phyloP scores from a whole-genome alignment of 2,888 invertebrate species.

The Trypoxylon attenuatum region DNA sequence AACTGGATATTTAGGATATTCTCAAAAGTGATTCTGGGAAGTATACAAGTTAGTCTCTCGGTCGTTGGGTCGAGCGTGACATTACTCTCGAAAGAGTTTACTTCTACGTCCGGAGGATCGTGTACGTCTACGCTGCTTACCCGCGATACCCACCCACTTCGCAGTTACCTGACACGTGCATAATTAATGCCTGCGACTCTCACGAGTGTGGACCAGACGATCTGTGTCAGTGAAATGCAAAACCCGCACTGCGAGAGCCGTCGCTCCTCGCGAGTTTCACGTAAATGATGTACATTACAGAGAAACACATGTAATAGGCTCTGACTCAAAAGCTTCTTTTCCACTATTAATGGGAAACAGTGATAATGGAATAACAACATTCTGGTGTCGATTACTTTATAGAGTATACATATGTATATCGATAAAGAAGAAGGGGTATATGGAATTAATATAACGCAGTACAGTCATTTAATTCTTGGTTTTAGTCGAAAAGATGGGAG shows the following conservation, averaged over 20 bases:
- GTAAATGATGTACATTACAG: background rate
- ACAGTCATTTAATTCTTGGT: too few species aligned
- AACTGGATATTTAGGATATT: too few species aligned
- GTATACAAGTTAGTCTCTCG: too few species aligned
- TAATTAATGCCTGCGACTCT: constrained; percentile 63
- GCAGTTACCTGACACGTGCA: constrained; percentile 65
- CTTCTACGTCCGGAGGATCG: constrained; percentile 33
- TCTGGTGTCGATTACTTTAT: too few species aligned
- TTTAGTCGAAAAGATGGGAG: too few species aligned
- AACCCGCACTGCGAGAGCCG: constrained; percentile 7
- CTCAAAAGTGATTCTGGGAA: background rate
- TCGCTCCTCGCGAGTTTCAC: background rate
- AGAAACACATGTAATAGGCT: too few species aligned
- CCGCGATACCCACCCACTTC: constrained; percentile 57
- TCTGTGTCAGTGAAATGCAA: constrained; percentile 56
- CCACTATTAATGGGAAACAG: too few species aligned
- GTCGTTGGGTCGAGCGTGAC: constrained; percentile 52
- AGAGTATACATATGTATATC: too few species aligned
- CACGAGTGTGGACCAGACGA: constrained; percentile 37
- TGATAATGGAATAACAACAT: too few species aligned
- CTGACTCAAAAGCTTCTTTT: too few species aligned
- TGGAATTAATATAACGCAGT: too few species aligned
- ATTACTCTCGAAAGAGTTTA: constrained; percentile 53
- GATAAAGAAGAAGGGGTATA: too few species aligned
- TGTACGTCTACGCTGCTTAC: constrained; percentile 40